phyloP scores from a whole-genome alignment of 1,140 invertebrate genomes.

The Atta texana region DNA sequence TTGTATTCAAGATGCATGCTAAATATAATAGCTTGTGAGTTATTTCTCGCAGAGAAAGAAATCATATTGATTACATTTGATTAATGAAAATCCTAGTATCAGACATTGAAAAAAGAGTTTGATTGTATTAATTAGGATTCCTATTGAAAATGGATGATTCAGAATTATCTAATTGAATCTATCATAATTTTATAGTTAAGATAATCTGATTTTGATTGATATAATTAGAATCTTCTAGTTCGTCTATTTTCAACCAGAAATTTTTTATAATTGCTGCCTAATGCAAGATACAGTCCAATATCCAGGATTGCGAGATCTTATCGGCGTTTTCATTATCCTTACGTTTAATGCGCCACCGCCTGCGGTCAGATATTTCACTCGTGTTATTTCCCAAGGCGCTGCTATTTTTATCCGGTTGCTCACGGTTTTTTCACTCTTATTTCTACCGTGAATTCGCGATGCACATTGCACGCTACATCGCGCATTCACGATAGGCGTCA shows the following conservation, averaged over 20 bases:
- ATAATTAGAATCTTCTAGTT: no score
- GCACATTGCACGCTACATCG: neutral
- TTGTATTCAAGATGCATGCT: neutral
- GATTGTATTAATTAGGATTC: no score
- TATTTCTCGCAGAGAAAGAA: neutral
- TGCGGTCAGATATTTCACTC: conserved; percentile 37
- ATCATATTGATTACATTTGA: conserved; percentile 17
- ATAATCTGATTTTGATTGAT: no score
- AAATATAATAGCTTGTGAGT: neutral
- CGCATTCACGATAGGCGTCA: conserved; percentile 21
- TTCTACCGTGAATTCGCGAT: neutral
- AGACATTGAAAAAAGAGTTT: no score
- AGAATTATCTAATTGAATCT: no score
- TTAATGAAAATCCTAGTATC: conserved; percentile 7
- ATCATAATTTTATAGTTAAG: no score
- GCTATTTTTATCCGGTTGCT: conserved; percentile 14
- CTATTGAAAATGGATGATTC: no score
- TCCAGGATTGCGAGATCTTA: conserved; percentile 33
- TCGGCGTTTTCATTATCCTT: conserved; percentile 59
- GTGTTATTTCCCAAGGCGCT: conserved; percentile 57
- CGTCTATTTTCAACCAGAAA: no score
- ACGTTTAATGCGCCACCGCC: conserved; percentile 28
- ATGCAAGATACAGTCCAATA: conserved; percentile 17
- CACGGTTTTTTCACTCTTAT: neutral
- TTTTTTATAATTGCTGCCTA: neutral